These are phyloP conservation scores for Trichonephila inaurata DNA, from an alignment of 1,140 invertebrate species.

Conservation along the genomic window DNA sequence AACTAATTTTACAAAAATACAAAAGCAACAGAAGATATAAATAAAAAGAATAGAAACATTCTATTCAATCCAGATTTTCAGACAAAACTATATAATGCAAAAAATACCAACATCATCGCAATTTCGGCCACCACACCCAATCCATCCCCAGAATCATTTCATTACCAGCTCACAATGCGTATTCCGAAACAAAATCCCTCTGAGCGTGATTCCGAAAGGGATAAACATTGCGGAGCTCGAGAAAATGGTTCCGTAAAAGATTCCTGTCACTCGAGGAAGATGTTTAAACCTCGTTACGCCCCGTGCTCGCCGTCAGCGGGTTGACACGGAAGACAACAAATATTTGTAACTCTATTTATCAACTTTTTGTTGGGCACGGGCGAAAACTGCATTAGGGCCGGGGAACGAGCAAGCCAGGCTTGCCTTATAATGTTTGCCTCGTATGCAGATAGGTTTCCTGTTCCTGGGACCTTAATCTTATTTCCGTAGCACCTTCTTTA, in stretches of 20 bases:
- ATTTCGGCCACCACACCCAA: too few relatives aligned
- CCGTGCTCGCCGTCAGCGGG: not conserved
- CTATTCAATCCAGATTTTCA: too few relatives aligned
- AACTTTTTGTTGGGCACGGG: slow-evolving; percentile 27
- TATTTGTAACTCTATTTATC: slow-evolving; percentile 71
- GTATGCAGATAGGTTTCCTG: slow-evolving; percentile 61
- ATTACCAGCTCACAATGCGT: too few relatives aligned
- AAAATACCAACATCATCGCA: too few relatives aligned
- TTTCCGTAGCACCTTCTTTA: slow-evolving; percentile 42
- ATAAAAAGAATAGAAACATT: too few relatives aligned
- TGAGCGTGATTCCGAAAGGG: not conserved
- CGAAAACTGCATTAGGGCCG: slow-evolving; percentile 40
- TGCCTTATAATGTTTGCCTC: slow-evolving; percentile 32
- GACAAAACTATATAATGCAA: too few relatives aligned
- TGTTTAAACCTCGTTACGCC: slow-evolving; percentile 47
- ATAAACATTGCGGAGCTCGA: not conserved
- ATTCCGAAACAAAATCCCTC: too few relatives aligned
- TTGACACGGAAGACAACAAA: slow-evolving; percentile 62
- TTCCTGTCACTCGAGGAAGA: slow-evolving; percentile 5
- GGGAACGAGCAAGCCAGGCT: not conserved
- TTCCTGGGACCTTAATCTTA: slow-evolving; percentile 52
- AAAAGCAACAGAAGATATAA: too few relatives aligned
- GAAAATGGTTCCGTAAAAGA: not conserved
- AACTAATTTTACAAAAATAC: too few relatives aligned
- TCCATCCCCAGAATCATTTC: too few relatives aligned